Conservation (phyloP, 2,113 vertebrate species). For the Gasterosteus aculeatus region DNA sequence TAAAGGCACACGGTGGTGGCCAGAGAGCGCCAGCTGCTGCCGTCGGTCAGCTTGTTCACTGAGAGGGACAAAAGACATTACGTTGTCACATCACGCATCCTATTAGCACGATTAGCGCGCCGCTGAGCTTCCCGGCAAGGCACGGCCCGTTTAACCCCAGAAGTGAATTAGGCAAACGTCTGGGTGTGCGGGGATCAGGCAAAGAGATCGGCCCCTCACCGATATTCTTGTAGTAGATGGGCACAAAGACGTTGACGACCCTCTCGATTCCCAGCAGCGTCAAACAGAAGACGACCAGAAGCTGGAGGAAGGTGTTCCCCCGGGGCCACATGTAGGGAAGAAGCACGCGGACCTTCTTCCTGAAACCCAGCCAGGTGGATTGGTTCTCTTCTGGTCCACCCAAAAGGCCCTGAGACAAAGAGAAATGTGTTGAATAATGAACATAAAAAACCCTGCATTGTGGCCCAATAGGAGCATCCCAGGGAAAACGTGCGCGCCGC, state of each 20-base stretch:
- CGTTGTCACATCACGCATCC: too few species aligned
- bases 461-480: background rate
- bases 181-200: background rate
- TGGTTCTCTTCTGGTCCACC: constrained; percentile 39
- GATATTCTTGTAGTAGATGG: constrained; percentile 92
- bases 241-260: constrained; percentile 92
- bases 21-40: constrained; percentile 84
- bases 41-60: constrained; percentile 89
- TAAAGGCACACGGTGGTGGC: constrained; percentile 87
- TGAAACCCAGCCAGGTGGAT: constrained; percentile 90
- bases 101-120: background rate
- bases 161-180: background rate
- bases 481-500: background rate
- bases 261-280: constrained; percentile 88
- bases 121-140: background rate
- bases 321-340: constrained; percentile 92
- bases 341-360: constrained; percentile 86
- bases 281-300: constrained; percentile 90
- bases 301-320: constrained; percentile 85
- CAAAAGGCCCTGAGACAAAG: constrained; percentile 73
- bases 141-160: background rate
- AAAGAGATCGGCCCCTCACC: constrained; percentile 78
- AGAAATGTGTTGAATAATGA: background rate
- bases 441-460: background rate
- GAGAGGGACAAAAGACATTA: constrained; percentile 11